These are phyloP conservation scores for Triplophysa rosa DNA, from an alignment of 2,113 vertebrate genomes.

Conservation along the genomic window DNA sequence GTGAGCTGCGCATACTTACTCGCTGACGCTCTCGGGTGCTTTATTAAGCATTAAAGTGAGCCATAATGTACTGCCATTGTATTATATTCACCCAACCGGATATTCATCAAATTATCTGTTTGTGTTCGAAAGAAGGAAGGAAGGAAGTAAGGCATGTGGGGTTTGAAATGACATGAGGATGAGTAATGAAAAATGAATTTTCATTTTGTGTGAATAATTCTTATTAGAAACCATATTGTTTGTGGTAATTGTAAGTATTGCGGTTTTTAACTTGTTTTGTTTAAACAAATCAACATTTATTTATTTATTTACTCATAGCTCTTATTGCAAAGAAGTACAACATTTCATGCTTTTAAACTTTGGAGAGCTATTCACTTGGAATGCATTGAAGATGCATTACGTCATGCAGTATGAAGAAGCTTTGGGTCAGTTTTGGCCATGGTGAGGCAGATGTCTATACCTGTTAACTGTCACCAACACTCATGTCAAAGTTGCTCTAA, in stretches of 20 bases:
- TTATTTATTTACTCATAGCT: background rate
- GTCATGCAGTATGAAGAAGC: conserved; percentile 5
- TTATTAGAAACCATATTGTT: too few relatives aligned
- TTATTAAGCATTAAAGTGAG: too few relatives aligned
- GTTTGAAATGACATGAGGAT: too few relatives aligned
- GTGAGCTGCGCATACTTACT: too few relatives aligned
- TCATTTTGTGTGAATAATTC: too few relatives aligned
- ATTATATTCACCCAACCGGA: too few relatives aligned
- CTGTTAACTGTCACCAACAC: conserved; percentile 29
- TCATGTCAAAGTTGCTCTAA: conserved; percentile 31
- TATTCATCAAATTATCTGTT: too few relatives aligned
- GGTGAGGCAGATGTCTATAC: conserved; percentile 36
- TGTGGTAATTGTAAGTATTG: background rate
- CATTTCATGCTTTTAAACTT: background rate
- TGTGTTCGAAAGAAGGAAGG: too few relatives aligned
- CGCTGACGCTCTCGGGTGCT: too few relatives aligned
- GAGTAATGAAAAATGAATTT: too few relatives aligned
- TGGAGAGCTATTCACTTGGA: background rate
- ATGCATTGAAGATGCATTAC: background rate
- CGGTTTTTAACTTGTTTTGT: background rate
- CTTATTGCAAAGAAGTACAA: background rate
- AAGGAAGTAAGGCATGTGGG: too few relatives aligned
- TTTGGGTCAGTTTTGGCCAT: conserved; percentile 17
- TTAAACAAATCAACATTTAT: background rate
- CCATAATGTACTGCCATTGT: too few relatives aligned